These are phyloP conservation scores for Sylvilagus floridanus DNA, from an alignment of 2,797 vertebrate species.

Conservation along the genomic window DNA sequence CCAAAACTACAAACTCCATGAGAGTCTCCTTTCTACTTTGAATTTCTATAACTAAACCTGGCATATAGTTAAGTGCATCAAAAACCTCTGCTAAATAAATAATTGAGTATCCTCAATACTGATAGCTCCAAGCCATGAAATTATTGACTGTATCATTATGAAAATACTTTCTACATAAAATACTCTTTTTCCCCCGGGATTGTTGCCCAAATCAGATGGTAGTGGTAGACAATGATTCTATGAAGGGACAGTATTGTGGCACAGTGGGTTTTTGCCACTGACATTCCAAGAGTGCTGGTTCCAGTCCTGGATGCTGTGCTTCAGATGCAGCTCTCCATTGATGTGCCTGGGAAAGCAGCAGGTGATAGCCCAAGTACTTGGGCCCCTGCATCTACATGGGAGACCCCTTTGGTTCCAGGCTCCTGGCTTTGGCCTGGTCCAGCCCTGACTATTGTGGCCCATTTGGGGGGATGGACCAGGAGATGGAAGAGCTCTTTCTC, in stretches of 20 bases:
- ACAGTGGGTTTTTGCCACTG: too few relatives aligned
- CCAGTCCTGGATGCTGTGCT: too few relatives aligned
- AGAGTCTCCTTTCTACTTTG: neutral
- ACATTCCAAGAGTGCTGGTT: too few relatives aligned
- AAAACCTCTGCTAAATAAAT: neutral
- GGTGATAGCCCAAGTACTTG: too few relatives aligned
- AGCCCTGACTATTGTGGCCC: too few relatives aligned
- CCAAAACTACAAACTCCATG: neutral
- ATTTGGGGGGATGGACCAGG: too few relatives aligned
- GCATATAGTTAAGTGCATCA: neutral
- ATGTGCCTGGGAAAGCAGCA: too few relatives aligned
- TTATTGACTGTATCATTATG: conserved; percentile 27
- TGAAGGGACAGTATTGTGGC: neutral
- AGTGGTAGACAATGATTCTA: neutral
- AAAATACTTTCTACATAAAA: neutral
- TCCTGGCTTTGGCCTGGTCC: too few relatives aligned
- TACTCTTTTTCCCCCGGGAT: neutral
- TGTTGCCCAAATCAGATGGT: neutral
- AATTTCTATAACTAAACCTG: neutral
- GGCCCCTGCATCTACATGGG: too few relatives aligned
- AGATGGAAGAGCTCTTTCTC: too few relatives aligned
- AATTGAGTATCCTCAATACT: neutral
- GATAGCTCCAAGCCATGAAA: neutral
- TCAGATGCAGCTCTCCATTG: too few relatives aligned
- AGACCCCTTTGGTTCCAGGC: too few relatives aligned